phyloP scores from a whole-genome alignment of 2,888 invertebrate genomes.

The Nephrotoma guestfalica region DNA sequence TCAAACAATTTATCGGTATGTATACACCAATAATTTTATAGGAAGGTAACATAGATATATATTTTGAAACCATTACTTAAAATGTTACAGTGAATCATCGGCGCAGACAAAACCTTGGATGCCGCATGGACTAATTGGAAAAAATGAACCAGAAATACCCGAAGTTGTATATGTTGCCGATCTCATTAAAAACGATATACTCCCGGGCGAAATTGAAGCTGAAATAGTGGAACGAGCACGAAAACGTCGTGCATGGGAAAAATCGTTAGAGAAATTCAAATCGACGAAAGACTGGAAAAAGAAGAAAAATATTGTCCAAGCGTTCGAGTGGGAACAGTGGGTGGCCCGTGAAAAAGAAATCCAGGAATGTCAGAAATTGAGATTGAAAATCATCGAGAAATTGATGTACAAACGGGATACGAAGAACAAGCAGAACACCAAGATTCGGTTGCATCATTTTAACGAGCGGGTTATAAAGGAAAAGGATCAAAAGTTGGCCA shows the following conservation, averaged over 20 bases:
- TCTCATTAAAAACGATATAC: slow-evolving; percentile 19
- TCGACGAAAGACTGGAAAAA: slow-evolving; percentile 41
- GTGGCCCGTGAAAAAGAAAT: slow-evolving; percentile 67
- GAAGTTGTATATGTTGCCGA: slow-evolving; percentile 25
- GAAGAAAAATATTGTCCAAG: slow-evolving; percentile 49
- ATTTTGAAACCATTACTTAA: neutral
- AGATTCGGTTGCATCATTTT: slow-evolving; percentile 36
- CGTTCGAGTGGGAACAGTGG: slow-evolving; percentile 76
- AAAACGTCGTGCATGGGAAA: slow-evolving; percentile 48
- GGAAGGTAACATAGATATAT: neutral
- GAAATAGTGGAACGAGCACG: slow-evolving; percentile 54
- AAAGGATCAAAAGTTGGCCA: slow-evolving; percentile 39
- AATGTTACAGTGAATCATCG: slow-evolving; percentile 24
- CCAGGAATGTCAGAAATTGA: slow-evolving; percentile 50
- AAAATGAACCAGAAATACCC: slow-evolving; percentile 17
- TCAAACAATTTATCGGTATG: slow-evolving; percentile 10
- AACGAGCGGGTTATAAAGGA: slow-evolving; percentile 34
- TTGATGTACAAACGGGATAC: slow-evolving; percentile 46
- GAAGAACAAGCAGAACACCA: slow-evolving; percentile 34
- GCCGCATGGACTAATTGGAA: slow-evolving; percentile 18
- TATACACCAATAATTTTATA: neutral
- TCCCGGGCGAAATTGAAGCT: slow-evolving; percentile 27
- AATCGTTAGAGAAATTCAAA: slow-evolving; percentile 39
- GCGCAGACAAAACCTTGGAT: slow-evolving; percentile 27
- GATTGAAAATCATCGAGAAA: slow-evolving; percentile 37